Base-by-base conservation (phyloP, 1,140 invertebrate species). In the Gryon sp. region DNA sequence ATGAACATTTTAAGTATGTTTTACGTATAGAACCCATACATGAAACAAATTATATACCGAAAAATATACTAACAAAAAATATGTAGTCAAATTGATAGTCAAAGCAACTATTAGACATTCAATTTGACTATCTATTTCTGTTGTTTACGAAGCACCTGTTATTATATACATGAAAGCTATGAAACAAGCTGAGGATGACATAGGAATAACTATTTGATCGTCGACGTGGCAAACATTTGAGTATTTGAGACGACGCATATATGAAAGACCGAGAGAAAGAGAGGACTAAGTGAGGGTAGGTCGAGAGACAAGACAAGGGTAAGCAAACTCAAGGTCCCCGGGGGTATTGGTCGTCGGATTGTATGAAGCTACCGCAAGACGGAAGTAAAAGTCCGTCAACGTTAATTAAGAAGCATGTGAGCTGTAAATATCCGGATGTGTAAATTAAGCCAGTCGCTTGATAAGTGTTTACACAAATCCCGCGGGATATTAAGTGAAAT, bases 371-470 rank as follows among this genome's bases (percentile, higher is more conserved):
- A 73, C 73, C 41, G 43, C 26, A 77, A 76, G 69, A 62, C 74
- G 70, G 68, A 83, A 66, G 55, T 52, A 75, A 76, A 78, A 86
- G 82, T 82, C 81, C 81, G 77, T 70, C 65, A 75, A 82, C 78
- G 82, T 87, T 86, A 87, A 87, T 86, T 85, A 87, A 86, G 83
- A 84, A 79, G 78, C 80, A 82, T 78, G 80, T 80, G 78, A 68
- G 22, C 62, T 78, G 48, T 80, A 74, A 68, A 68, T 57, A 57
- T 68, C 40, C 2, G 22, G 46, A 46, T 36, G 18, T 36, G 28
- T 34, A 53, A 65, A 65, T 65, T 53, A 22, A 53, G 30, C 28
- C 30, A 7, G 9, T 30, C 28, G n/a, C n/a, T 43, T 36, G 28
- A 66, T 28, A 65, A 65, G 46, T 52, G 46, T 52, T 65, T 52